Conservation (phyloP, 2,113 vertebrate genomes). For the Rutilus rutilus region DNA sequence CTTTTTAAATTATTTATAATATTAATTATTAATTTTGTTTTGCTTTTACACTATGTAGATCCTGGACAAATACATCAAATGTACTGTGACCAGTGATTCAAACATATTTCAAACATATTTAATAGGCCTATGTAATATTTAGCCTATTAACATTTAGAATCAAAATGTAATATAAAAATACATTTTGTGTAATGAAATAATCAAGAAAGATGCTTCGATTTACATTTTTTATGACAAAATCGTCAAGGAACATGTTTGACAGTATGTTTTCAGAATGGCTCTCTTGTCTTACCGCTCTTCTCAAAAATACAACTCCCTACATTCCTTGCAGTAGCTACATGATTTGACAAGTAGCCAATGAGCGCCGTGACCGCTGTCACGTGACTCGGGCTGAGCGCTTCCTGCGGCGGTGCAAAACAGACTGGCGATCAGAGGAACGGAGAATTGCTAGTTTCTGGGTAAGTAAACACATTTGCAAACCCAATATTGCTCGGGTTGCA, state of each 20-base stretch:
- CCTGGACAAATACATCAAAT: background rate
- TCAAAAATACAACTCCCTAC: conserved; percentile 55
- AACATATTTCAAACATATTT: too few species aligned
- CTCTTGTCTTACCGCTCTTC: background rate
- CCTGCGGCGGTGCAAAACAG: conserved; percentile 61
- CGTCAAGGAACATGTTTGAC: background rate
- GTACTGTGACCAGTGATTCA: background rate
- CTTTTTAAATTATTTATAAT: background rate
- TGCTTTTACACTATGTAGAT: background rate
- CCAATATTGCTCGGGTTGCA: background rate
- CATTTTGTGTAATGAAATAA: background rate
- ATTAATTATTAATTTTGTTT: background rate
- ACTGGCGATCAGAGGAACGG: conserved; percentile 51
- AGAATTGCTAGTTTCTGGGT: conserved; percentile 57
- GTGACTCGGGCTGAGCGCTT: conserved; percentile 58
- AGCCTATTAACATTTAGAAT: background rate
- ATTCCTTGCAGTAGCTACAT: conserved; percentile 24
- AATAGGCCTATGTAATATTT: too few species aligned
- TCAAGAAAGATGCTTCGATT: background rate
- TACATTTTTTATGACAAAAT: background rate
- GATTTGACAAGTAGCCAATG: conserved; percentile 60
- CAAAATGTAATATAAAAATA: background rate
- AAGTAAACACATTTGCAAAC: conserved; percentile 40
- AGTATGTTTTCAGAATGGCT: background rate
- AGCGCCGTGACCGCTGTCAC: conserved; percentile 51